These are phyloP conservation scores for Zapus hudsonius DNA, from an alignment of 2,113 vertebrate genomes.

Conservation along the genomic window DNA sequence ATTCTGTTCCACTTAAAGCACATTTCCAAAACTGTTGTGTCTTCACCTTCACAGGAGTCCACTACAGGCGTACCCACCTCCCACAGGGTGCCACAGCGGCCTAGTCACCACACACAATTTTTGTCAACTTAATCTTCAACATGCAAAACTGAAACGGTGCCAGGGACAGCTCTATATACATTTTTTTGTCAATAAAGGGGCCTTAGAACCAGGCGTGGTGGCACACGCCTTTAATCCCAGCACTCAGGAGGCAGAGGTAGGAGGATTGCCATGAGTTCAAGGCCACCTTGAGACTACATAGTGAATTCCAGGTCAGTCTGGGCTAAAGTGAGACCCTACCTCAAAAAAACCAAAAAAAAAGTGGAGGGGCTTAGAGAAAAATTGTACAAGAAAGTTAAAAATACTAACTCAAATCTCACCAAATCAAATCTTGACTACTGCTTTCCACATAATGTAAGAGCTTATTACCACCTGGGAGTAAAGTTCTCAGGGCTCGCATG, in stretches of 20 bases:
- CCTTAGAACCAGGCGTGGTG: too few species aligned
- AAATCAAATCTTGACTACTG: accelerated
- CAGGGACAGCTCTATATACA: not conserved
- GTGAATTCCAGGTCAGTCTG: too few species aligned
- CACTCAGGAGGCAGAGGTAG: too few species aligned
- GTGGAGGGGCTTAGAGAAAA: not conserved
- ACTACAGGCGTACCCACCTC: not conserved
- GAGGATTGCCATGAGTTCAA: too few species aligned
- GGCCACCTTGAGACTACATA: too few species aligned
- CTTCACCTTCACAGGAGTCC: not conserved
- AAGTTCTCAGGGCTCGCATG: not conserved
- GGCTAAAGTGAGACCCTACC: too few species aligned
- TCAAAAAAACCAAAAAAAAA: too few species aligned
- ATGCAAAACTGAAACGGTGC: not conserved
- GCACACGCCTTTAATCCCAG: too few species aligned
- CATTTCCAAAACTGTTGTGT: not conserved
- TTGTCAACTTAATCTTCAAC: not conserved
- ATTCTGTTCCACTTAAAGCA: not conserved
- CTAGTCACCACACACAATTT: too few species aligned
- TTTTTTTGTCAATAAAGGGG: not conserved
- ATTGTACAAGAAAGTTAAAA: not conserved
- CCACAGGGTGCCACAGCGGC: accelerated
- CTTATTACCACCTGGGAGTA: not conserved
- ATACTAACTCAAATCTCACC: too few species aligned
- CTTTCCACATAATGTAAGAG: not conserved